Evolutionary conservation across 2,888 invertebrate species (phyloP), one percentile per base, ranked within the genome.

Genomic region (Melieria picta): DNA sequence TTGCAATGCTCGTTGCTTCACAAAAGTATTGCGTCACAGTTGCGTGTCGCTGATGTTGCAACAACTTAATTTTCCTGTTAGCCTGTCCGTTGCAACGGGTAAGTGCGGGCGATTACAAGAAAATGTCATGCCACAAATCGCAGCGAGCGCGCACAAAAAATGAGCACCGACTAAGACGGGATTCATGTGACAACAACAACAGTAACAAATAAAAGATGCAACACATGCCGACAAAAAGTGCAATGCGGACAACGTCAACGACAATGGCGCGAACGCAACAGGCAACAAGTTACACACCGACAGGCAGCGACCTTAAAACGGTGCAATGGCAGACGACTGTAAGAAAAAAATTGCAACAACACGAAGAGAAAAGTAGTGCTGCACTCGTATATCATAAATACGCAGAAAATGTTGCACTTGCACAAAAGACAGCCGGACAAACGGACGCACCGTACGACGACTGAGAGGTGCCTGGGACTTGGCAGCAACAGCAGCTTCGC

Each of bases 61-160:
- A 80, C 82, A 79, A 81, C 80, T 80, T 80, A 81, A 80, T 80
- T 80, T 60, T 43, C 77, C 75, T 76, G 79, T 75, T 69, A 73
- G 75, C 78, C 77, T 52, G 13, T 11, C 6, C 52, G 79, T 78
- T 81, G 79, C 78, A 78, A 81, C 80, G 81, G 76, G 80, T 76
- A 80, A 81, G 82, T 82, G 81, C 82, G 80, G 78, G 68, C 79
- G 76, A 48, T 79, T 81, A 82, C 80, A 82, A 79, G 78, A 81
- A 80, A 82, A 80, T 80, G 80, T 80, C 80, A 80, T 79, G 81
- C 79, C 73, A 60, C 60, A 45, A 64, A 52, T 7, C 5, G 52
- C 11, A 52, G 11, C 7, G 13, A 52, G 1, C 6, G n/a, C 46
- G 52, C 57, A 60, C 50, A 58, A 67, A 57, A 48, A 47, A 57